A percentile compares a stretch with the other conserved stretches of the same genome.
Conservation (phyloP, 2,888 invertebrate species). For the Acheta domesticus region DNA sequence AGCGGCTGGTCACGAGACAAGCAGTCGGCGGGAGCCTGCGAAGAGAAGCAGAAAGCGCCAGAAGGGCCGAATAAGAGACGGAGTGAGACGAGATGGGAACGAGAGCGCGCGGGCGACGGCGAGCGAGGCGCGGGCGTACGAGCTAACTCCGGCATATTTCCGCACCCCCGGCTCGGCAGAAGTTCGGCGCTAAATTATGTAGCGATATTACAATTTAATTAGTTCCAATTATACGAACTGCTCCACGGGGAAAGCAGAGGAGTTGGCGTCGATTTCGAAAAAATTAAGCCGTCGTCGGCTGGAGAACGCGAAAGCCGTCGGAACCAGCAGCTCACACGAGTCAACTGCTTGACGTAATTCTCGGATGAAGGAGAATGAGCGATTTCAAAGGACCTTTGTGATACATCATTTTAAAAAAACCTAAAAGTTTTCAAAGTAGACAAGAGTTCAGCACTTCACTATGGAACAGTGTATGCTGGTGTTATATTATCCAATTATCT, state of each 20-base stretch:
- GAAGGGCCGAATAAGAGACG: too few relatives aligned
- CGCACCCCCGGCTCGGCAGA: background rate
- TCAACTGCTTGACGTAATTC: background rate
- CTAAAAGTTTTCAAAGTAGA: too few relatives aligned
- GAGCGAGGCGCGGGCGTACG: background rate
- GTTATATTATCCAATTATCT: too few relatives aligned
- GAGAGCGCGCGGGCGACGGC: too few relatives aligned
- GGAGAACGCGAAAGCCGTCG: background rate
- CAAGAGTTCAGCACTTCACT: too few relatives aligned
- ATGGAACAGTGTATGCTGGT: too few relatives aligned
- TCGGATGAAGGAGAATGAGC: background rate
- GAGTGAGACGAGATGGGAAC: too few relatives aligned
- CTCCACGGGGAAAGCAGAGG: background rate
- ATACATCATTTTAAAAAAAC: background rate
- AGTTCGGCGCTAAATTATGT: background rate
- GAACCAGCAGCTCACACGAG: background rate
- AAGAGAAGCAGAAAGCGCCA: too few relatives aligned
- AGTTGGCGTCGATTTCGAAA: background rate
- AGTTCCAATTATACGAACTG: background rate
- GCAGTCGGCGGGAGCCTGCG: too few relatives aligned
- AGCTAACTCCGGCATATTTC: slow-evolving; percentile 5
- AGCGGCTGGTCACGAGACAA: too few relatives aligned
- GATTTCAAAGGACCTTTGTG: background rate
- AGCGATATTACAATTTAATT: slow-evolving; percentile 1
- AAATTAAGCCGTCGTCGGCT: background rate